Evolutionary conservation across 1,140 invertebrate genomes (phyloP), one percentile per base, ranked within the genome.

Genomic region (Drosophila littoralis): DNA sequence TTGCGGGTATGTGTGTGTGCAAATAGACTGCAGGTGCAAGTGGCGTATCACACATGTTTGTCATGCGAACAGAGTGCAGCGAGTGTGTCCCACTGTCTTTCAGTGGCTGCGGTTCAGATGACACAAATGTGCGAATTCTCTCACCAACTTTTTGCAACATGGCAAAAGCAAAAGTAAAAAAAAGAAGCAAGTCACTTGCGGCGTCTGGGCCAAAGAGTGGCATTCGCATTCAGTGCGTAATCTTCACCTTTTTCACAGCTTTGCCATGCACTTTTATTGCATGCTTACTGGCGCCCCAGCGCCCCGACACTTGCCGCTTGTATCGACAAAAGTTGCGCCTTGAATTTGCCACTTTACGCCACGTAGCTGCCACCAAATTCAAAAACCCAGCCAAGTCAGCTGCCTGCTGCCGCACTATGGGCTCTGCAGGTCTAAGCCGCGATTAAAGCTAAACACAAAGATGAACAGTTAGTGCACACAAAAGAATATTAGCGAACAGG

Each of bases 31-130:
- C 58, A 78, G 81, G 81, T 61, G 77, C 83, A 88, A 86, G 83
- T 83, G 76, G 75, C 83, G 83, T 79, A 88, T 86, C 83, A 75
- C 83, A 88, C 83, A 88, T 88, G 80, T 88, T 88, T 88, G 84
- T 66, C 84, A 83, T 71, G 64, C 68, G 82, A 71, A 46, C 42
- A 13, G 50, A 58, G 72, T 51, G 50, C 36, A 57, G 52, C 40
- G 61, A n/a, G 45, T 70, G 32, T 46, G 33, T 36, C 13, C 57
- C 32, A 35, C 38, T 12, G 46, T 13, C 40, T 33, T 52, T 58
- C 52, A 50, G 72, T 64, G 51, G 38, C 36, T 68, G 72, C 52
- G 66, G 50, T 63, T 70, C 52, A 75, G 72, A 57, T 70, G 72
- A 63, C 59, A 75, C 67, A 71, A 75, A 71, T 70, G 59, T 54